Evolutionary conservation across 2,888 invertebrate genomes (phyloP), one percentile per base, ranked within the genome.

Genomic region (Arctia plantaginis): DNA sequence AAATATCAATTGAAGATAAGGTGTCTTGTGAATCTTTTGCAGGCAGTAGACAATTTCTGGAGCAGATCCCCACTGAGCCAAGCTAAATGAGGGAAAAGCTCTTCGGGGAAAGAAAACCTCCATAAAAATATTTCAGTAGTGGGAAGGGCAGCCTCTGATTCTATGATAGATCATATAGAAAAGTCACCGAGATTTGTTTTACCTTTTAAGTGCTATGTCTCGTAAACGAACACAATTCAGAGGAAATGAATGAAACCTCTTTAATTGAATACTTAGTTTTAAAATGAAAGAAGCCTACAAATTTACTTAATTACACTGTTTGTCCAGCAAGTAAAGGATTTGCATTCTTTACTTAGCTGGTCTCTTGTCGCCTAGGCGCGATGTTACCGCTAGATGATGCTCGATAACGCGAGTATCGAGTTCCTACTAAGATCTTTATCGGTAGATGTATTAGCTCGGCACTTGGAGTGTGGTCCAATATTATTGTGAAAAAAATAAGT

Each of bases 371-470:
- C 75, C 82, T 78, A 89, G 86, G 88, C 86, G 89, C 89, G 88
- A 90, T 89, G 87, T 88, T 85, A 88, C 87, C 82, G 78, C 82
- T 85, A 88, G 89, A 90, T 91, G 87, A 82, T 30, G 78, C 72
- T 80, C 81, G 90, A 90, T 90, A 91, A 86, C 41, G 75, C 69
- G 82, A 84, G 89, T 90, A 91, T 92, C 90, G 84, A 85, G 89
- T 89, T 89, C 86, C 87, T 88, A 80, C 80, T 86, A 86, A 90
- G 92, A 92, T 92, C 87, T 88, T 90, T 90, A 92, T 92, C 91
- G 84, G 77, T 71, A 82, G 84, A 87, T 90, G 88, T 90, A 88
- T 90, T 90, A 89, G 88, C 88, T 86, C 87, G 81, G 73, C 72
- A 67, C 62, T 76, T 77, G 73, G 78, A 33, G 68, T n/a, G 71